Base-by-base conservation (phyloP, 2,797 vertebrate species). In the Phrynocephalus vlangalii region DNA sequence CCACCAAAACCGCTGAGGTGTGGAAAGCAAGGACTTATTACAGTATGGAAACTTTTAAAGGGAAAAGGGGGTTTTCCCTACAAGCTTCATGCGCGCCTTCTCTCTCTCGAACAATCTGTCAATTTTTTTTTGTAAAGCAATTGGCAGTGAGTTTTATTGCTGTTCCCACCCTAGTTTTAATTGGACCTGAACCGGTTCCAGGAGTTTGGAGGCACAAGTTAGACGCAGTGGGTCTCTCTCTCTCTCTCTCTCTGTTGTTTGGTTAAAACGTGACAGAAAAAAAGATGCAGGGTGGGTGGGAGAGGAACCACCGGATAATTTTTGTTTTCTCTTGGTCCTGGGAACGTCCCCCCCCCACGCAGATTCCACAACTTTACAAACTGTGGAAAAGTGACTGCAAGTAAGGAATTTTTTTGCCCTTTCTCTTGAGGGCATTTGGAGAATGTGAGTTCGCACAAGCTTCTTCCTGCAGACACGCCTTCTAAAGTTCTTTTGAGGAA, bases 121-220 rank as follows among this genome's bases (percentile, higher is more conserved):
- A 86, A n/a, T 26, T 60, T 86, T 78, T 63, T 86, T 79, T 82
- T 66, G 52, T 13, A 44, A 67, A 67, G 26, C 33, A 83, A 79
- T 82, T 33, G 84, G 33, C 9, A 13, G 10, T 71, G 73, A 15
- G 5, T 82, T 83, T 72, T 48, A 7, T 79, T 79, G 67, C 24
- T 16, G 24, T 33, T 33, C 52, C 24, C 13, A 28, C 50, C 73
- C 79, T 18, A 75, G n/a, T 38, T 68, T 89, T 75, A 75, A 84
- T 68, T 84, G 76, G 76, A 80, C 56, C 85, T 86, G 82, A 84
- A 30, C 60, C 26, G 26, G n/a, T 63, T 83, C 88, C 79, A 86
- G 66, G 44, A 79, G 18, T 75, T 73, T 63, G 68, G 76, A n/a
- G n/a, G n/a, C n/a, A n/a, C n/a, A n/a, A 77, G n/a, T 4, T 79